Evolutionary conservation across 2,113 vertebrate genomes (phyloP), one percentile per base, ranked within the genome.

Genomic region (Chionis minor): DNA sequence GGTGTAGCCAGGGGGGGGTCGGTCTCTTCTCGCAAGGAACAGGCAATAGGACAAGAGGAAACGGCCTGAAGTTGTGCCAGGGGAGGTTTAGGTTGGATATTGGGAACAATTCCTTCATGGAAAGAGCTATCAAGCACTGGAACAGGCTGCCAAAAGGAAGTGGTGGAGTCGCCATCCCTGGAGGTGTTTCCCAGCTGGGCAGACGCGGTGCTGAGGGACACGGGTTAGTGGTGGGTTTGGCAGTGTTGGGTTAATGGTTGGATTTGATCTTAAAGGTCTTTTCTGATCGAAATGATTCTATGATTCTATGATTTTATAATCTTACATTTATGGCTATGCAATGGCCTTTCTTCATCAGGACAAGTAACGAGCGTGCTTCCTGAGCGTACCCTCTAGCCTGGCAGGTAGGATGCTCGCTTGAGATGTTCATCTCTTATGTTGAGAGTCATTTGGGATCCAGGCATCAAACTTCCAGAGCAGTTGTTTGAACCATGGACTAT

Each of bases 21-120:
- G 0, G 38, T 30, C 6, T 84, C 17, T 75, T 10, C 32, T 74
- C 21, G 8, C 44, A 63, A 15, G 42, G 3, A 49, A 22, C 5
- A 54, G 23, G 33, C 1, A 4, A 44, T 5, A 20, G 56, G 22
- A 66, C 0, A 11, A 56, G 62, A 75, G 12, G 32, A 0, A 65
- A 24, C 0, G 0, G 8, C 15, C 21, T 66, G 44, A 51, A 2
- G 3, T 1, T 79, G 8, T 0, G 0, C 5, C 56, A 74, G 8
- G 6, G 9, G 0, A 65, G 6, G 6, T 4, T 80, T 10, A 35
- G 15, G 2, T 2, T 30, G 22, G 23, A 15, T 21, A 18, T 62
- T 5, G 3, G n/a, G 21, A 35, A 51, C 4, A 51, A 27, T 9
- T 22, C 55, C 12, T 35, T 55, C 10, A 7, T 17, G 0, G 3